Evolutionary conservation across 2,797 vertebrate species (phyloP), one percentile per base, ranked within the genome.

Genomic region (Limnodromus scolopaceus): DNA sequence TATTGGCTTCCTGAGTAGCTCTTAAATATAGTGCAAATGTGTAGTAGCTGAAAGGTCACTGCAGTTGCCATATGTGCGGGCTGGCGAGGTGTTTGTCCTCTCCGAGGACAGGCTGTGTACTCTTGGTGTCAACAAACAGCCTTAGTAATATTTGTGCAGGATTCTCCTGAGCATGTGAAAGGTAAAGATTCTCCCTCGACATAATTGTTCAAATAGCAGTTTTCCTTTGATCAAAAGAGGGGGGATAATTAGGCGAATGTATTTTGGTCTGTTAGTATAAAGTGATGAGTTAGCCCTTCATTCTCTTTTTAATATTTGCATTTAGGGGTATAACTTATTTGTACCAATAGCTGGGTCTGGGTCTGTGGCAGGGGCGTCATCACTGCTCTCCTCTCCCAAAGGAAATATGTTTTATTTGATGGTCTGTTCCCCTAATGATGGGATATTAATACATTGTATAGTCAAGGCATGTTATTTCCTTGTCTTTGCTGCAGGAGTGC

Each of bases 1-100:
- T 79, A 54, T 88, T 96, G 90, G 75, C 94, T 97, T 98, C 91
- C 90, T 94, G 85, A 93, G 71, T 74, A 85, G 91, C 82, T 91
- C 81, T 89, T 66, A 90, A 84, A 55, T 71, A 41, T 27, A 92
- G 95, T 85, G 83, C 86, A 69, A 22, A 69, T 10, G 68, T 92
- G 84, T 87, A 20, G 76, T 7, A 74, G 87, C 92, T 58, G 93
- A 82, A 96, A 84, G 89, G 79, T 80, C 80, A 45, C 63, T 24
- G 61, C 74, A 39, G 89, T 53, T 70, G 4, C 78, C 85, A 53
- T 84, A 41, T 79, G 57, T 61, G 57, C 16, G 3, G 82, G 78
- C 94, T 91, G 87, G 94, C 87, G 70, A 84, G 95, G 95, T 84
- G 80, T 80, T 63, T 66, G 93, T 91, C 58, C 70, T 84, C 93